Conservation (phyloP, 2,888 invertebrate species). For the Tipula confusa region DNA sequence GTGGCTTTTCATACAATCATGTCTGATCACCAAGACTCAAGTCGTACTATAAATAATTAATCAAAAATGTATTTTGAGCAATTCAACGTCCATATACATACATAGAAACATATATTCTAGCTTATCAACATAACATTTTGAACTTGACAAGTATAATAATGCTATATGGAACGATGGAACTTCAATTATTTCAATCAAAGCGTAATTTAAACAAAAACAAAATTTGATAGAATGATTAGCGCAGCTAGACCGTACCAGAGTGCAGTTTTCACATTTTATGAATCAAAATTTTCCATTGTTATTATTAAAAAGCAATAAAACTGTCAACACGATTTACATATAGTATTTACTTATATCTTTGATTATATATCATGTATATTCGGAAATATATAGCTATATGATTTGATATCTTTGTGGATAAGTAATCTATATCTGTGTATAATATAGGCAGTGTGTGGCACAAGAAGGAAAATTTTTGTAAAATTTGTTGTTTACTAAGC, state of each 20-base stretch:
- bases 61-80: background rate
- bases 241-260: background rate
- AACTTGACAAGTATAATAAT: background rate
- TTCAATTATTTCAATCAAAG: background rate
- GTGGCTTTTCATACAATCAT: background rate
- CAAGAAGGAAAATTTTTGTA: background rate
- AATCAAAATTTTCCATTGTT: background rate
- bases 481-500: background rate
- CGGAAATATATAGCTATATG: background rate
- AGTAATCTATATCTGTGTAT: background rate
- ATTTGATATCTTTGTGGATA: background rate
- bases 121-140: background rate
- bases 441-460: background rate
- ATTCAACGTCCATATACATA: background rate
- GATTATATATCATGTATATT: background rate
- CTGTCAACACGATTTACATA: background rate
- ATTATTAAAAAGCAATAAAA: background rate
- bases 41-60: background rate
- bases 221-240: background rate
- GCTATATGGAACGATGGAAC: background rate
- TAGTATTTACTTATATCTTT: background rate
- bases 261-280: background rate
- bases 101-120: background rate
- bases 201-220: too few species aligned
- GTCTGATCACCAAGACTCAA: background rate